phyloP scores from a whole-genome alignment of 2,113 vertebrate species.

The Corynorhinus townsendii region DNA sequence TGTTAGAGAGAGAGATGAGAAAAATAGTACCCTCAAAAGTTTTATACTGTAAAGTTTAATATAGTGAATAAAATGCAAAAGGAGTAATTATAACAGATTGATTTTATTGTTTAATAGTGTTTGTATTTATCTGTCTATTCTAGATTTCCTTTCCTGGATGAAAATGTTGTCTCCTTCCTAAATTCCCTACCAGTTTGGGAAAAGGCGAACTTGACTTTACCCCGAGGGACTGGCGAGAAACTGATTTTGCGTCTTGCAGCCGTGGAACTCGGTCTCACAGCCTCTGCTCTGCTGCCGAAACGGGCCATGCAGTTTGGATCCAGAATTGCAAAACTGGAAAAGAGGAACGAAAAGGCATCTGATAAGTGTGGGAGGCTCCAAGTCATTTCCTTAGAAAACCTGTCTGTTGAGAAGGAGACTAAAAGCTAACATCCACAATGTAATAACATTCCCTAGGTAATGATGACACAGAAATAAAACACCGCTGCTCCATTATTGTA shows the following conservation, averaged over 20 bases:
- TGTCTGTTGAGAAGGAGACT: constrained; percentile 26
- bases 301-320: constrained; percentile 97
- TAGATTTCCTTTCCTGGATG: constrained; percentile 97
- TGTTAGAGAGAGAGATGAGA: background rate
- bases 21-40: background rate
- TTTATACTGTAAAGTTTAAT: background rate
- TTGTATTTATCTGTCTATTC: constrained; percentile 48
- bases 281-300: constrained; percentile 88
- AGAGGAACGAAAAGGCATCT: constrained; percentile 87
- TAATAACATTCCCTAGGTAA: background rate
- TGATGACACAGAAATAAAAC: constrained; percentile 51
- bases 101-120: background rate
- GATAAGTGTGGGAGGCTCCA: constrained; percentile 89
- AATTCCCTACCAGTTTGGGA: constrained; percentile 88
- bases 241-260: constrained; percentile 89
- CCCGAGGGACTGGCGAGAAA: constrained; percentile 93
- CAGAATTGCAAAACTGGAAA: constrained; percentile 95
- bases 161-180: constrained; percentile 92
- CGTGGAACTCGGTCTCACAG: constrained; percentile 83
- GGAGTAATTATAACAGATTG: background rate
- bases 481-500: background rate
- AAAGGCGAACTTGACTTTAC: constrained; percentile 90
- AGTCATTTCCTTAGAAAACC: constrained; percentile 33
- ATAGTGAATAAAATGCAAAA: background rate
- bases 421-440: background rate